Evolutionary conservation across 1,140 invertebrate species (phyloP), one percentile per base, ranked within the genome.

Genomic region (Drosophila arawakana): DNA sequence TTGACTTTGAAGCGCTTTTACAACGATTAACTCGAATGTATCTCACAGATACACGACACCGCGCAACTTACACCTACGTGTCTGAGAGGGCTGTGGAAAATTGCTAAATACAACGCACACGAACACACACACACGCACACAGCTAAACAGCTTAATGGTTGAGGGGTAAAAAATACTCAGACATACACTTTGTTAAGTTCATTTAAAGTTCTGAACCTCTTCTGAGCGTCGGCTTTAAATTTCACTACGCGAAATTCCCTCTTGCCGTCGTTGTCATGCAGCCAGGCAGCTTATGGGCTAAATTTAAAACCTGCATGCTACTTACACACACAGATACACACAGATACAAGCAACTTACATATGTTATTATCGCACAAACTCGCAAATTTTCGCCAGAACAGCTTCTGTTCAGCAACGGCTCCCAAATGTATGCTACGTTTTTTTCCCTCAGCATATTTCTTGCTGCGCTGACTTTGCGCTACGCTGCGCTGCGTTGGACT

Each of bases 301-400:
- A 79, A 81, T 82, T 86, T 88, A 82, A 86, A 82, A 73, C 68
- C 74, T 63, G 73, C 83, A 66, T 76, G 52, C 72, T 66, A 73
- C 65, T 73, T 59, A 73, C 46, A 43, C 35, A 60, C 60, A 41
- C 39, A 34, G 30, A 37, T 44, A 47, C 67, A 39, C 18, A 46
- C 35, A 55, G 18, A 50, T 65, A 58, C 54, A 76, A 65, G 83
- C 83, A 86, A 86, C 84, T 86, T 86, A 86, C 84, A 88, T 83
- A 88, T 86, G 82, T 86, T 86, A 86, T 86, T 86, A 86, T 86
- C 83, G 73, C 84, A 89, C 80, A 88, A 86, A 75, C 83, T 86
- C 84, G 84, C 84, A 86, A 88, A 86, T 88, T 86, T 83, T 88
- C 83, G 63, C 76, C 83, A 72, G 61, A 79, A 76, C 81, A 61